phyloP scores from a whole-genome alignment of 2,888 invertebrate species.

The Teinopalpus imperialis region DNA sequence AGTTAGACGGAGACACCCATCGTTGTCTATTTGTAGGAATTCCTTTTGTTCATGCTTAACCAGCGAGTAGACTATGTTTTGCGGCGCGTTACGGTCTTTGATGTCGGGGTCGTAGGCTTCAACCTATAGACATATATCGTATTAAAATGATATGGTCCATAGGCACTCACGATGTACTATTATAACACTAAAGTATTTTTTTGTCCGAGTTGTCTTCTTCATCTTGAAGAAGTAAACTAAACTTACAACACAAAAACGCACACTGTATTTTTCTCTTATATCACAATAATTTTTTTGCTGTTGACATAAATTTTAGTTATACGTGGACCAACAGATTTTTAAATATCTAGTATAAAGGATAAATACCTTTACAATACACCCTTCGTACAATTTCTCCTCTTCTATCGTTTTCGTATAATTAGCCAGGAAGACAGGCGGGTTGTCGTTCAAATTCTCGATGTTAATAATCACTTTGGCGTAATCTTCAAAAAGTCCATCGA shows the following conservation, averaged over 20 bases:
- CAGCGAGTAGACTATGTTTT: conserved; percentile 89
- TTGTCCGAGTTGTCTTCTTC: too few species aligned
- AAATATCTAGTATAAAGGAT: not conserved
- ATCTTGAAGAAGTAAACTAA: too few species aligned
- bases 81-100: conserved; percentile 86
- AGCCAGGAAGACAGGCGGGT: conserved; percentile 91
- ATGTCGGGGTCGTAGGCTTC: conserved; percentile 94
- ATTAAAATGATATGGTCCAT: too few species aligned
- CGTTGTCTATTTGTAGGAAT: conserved; percentile 86
- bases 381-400: conserved; percentile 87
- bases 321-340: too few species aligned
- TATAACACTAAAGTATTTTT: too few species aligned
- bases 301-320: too few species aligned
- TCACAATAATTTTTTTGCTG: too few species aligned
- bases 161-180: too few species aligned
- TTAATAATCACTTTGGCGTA: conserved; percentile 91
- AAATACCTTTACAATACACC: conserved; percentile 85
- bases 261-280: too few species aligned
- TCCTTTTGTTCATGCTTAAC: conserved; percentile 87
- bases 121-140: too few species aligned
- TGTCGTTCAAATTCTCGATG: conserved; percentile 96
- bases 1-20: conserved; percentile 87
- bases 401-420: conserved; percentile 87
- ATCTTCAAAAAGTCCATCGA: conserved; percentile 92
- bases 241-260: too few species aligned